phyloP scores from a whole-genome alignment of 2,888 invertebrate genomes.

The Antitype chi region DNA sequence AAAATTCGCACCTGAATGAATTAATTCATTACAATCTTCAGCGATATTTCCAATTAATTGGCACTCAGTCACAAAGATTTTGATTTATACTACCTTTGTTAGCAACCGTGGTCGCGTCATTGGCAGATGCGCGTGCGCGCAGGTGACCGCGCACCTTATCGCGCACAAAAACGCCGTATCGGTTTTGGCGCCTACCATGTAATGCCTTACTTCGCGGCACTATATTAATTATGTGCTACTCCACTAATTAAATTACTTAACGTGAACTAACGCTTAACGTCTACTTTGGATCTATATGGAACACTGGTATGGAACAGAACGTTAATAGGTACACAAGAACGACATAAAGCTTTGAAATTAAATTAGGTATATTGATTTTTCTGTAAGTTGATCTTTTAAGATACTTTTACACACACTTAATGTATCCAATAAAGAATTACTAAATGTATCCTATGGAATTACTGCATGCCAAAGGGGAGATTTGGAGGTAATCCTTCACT shows the following conservation, averaged over 20 bases:
- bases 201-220: slow-evolving; percentile 12
- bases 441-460: not conserved
- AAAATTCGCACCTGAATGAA: not conserved
- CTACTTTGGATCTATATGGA: not conserved
- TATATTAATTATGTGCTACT: slow-evolving; percentile 31
- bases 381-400: not conserved
- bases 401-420: not conserved
- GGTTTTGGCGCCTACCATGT: slow-evolving; percentile 52
- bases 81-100: slow-evolving; percentile 61
- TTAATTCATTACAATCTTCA: slow-evolving; percentile 5
- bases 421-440: not conserved
- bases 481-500: not conserved
- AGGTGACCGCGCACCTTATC: slow-evolving; percentile 68
- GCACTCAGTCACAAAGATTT: slow-evolving; percentile 47
- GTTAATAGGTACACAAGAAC: not conserved
- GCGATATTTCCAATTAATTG: slow-evolving; percentile 34
- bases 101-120: slow-evolving; percentile 31
- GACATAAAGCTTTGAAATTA: not conserved
- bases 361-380: not conserved
- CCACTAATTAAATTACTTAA: slow-evolving; percentile 19
- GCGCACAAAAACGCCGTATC: slow-evolving; percentile 62
- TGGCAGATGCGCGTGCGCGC: slow-evolving; percentile 70
- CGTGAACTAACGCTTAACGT: not conserved
- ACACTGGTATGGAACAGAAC: not conserved
- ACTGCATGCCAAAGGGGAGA: no score